Conservation (phyloP, 2,888 invertebrate genomes). For the Trachelus tabidus region DNA sequence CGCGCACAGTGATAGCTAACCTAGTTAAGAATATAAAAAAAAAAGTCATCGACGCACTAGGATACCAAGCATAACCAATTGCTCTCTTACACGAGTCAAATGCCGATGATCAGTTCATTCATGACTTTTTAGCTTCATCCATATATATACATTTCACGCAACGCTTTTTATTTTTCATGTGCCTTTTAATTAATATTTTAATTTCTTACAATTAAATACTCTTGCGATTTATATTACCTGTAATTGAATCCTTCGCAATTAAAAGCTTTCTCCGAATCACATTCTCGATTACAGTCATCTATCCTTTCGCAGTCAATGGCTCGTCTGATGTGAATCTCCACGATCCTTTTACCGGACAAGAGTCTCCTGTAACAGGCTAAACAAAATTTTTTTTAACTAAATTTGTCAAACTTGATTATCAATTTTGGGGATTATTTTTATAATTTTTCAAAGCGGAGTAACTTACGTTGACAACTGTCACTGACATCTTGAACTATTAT, state of each 20-base stretch:
- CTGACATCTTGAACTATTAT: conserved; percentile 39
- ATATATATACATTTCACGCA: no score
- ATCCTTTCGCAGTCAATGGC: conserved; percentile 78
- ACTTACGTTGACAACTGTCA: conserved; percentile 42
- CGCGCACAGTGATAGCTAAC: conserved; percentile 27
- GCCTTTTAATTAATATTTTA: neutral
- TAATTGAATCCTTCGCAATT: conserved; percentile 88
- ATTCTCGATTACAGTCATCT: conserved; percentile 81
- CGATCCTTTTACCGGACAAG: conserved; percentile 78
- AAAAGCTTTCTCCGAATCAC: conserved; percentile 79
- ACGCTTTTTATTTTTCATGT: neutral
- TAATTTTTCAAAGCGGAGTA: neutral
- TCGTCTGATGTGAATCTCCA: conserved; percentile 76
- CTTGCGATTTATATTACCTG: conserved; percentile 67
- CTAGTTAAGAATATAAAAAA: conserved; percentile 28
- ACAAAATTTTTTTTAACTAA: conserved; percentile 35
- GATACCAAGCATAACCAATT: conserved; percentile 31
- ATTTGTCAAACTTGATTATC: neutral
- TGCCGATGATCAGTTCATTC: neutral
- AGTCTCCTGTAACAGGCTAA: conserved; percentile 84
- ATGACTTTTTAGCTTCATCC: neutral
- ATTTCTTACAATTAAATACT: neutral
- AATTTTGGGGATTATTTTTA: neutral
- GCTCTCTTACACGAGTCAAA: neutral
- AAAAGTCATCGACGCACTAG: conserved; percentile 8